Conservation (phyloP, 2,797 vertebrate genomes). For the Mareca penelope region DNA sequence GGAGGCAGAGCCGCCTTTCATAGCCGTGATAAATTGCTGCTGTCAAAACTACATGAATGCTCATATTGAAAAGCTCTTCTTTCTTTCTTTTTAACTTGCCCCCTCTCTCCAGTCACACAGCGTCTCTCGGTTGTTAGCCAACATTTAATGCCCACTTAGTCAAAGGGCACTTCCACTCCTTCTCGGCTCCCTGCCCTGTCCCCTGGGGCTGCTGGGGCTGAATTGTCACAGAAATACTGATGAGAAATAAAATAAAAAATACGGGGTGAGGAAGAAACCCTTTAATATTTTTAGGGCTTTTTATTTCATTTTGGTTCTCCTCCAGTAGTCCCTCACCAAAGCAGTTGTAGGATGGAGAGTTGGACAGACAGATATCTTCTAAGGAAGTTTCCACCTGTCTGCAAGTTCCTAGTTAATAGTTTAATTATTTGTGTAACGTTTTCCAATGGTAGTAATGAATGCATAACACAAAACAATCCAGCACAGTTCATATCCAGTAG, state of each 20-base stretch:
- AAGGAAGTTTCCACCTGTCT: neutral
- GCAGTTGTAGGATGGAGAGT: neutral
- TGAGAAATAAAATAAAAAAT: conserved; percentile 11
- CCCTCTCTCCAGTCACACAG: conserved; percentile 72
- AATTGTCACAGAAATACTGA: conserved; percentile 53
- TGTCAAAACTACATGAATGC: conserved; percentile 85
- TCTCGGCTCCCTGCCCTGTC: conserved; percentile 58
- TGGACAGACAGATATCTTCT: neutral
- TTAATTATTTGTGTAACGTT: neutral
- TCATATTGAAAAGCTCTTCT: conserved; percentile 84
- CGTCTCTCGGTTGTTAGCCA: conserved; percentile 78
- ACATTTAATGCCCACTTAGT: conserved; percentile 80
- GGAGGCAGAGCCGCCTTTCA: conserved; percentile 75
- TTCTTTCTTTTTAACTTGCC: conserved; percentile 80
- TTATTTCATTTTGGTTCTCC: neutral
- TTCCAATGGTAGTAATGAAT: neutral
- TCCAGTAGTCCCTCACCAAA: neutral
- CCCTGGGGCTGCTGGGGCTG: conserved; percentile 53
- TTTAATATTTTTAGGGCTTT: conserved; percentile 7
- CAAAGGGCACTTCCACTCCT: conserved; percentile 72
- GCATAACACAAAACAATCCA: neutral
- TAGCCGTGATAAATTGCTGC: conserved; percentile 85
- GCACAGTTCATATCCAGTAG: neutral
- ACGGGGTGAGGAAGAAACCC: neutral
- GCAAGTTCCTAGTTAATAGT: neutral